phyloP scores from a whole-genome alignment of 2,797 vertebrate species.

The Eospalax fontanierii region DNA sequence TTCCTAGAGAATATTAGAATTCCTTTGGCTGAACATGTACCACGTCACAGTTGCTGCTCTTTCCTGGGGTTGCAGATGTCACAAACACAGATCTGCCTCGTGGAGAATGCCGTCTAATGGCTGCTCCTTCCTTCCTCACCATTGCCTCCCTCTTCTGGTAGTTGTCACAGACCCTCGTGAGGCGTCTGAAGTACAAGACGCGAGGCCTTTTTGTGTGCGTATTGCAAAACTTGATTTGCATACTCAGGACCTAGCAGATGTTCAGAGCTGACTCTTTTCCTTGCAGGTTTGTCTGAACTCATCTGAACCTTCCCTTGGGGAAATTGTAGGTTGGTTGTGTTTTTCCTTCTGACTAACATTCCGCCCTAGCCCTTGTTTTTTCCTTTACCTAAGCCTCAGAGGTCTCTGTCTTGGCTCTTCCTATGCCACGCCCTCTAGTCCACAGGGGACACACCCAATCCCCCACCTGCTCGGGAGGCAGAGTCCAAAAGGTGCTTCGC shows the following conservation, averaged over 20 bases:
- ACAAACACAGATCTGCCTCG: neutral
- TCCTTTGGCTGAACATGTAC: neutral
- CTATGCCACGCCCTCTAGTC: neutral
- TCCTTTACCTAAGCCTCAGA: neutral
- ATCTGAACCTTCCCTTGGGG: neutral
- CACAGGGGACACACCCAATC: neutral
- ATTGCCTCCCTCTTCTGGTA: neutral
- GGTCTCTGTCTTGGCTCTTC: neutral
- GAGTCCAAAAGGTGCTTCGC: neutral
- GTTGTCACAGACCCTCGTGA: neutral
- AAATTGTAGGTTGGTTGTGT: neutral
- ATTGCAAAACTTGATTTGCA: neutral
- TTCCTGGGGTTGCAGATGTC: neutral
- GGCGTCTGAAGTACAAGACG: neutral
- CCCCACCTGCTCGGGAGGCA: neutral
- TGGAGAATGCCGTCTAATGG: neutral
- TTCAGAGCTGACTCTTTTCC: slow-evolving; percentile 39
- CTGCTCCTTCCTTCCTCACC: neutral
- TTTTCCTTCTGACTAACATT: neutral
- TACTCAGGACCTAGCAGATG: neutral
- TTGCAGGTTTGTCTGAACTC: neutral
- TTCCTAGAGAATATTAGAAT: slow-evolving; percentile 12
- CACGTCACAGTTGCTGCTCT: neutral
- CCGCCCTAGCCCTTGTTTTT: neutral
- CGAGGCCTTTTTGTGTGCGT: neutral